These are phyloP conservation scores for Hemaris fuciformis DNA, from an alignment of 2,888 invertebrate genomes.

Conservation along the genomic window DNA sequence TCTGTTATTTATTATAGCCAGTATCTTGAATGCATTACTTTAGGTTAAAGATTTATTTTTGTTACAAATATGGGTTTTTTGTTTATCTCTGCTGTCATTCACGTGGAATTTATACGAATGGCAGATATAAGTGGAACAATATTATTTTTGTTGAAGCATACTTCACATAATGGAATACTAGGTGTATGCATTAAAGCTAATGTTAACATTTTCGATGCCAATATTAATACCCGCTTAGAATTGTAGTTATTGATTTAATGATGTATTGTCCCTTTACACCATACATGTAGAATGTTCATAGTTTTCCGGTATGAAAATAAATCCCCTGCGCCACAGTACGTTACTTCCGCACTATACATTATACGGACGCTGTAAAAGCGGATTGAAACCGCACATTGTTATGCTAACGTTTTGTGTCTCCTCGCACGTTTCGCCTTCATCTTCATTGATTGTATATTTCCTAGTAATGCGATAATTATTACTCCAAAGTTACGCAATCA, in stretches of 20 bases:
- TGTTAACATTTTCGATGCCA: too few relatives aligned
- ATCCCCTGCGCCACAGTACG: not conserved
- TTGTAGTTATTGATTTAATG: not conserved
- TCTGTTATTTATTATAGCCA: not conserved
- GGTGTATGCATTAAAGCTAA: too few relatives aligned
- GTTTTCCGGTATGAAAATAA: slow-evolving; percentile 1
- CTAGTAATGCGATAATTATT: slow-evolving; percentile 40
- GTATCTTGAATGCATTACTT: not conserved
- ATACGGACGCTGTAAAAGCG: not conserved
- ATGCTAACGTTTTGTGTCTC: slow-evolving; percentile 16
- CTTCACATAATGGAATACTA: too few relatives aligned
- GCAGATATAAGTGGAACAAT: too few relatives aligned
- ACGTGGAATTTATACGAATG: too few relatives aligned
- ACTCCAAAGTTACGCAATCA: slow-evolving; percentile 36
- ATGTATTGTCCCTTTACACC: not conserved
- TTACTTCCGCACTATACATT: not conserved
- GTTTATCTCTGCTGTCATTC: not conserved
- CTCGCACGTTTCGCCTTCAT: slow-evolving; percentile 36
- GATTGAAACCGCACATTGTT: not conserved
- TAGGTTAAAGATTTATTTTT: not conserved
- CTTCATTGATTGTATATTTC: slow-evolving; percentile 35
- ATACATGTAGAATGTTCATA: not conserved
- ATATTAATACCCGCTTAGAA: not conserved
- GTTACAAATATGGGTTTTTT: not conserved
- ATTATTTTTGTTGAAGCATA: not conserved